Evolutionary conservation across 2,888 invertebrate genomes (phyloP).

Genomic region (Eurytoma californica): DNA sequence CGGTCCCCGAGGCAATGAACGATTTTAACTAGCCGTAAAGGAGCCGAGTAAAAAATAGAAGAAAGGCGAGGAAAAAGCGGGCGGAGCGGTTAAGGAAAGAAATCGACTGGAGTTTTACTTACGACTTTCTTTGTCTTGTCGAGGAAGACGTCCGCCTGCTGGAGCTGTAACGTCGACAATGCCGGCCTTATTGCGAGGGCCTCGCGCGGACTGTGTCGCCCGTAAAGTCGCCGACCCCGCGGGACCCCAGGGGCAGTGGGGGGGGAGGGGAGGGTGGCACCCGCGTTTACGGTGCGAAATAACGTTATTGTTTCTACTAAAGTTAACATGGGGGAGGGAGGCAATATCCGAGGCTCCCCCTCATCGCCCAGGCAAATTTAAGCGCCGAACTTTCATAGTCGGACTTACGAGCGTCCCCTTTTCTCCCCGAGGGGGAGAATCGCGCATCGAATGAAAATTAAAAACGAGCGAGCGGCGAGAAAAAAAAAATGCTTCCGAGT

Average conservation of each 20-base stretch:
- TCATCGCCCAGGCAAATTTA: background rate
- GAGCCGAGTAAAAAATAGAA: background rate
- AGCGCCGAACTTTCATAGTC: background rate
- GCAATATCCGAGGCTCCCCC: background rate
- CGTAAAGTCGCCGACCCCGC: constrained; percentile 10
- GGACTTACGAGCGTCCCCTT: background rate
- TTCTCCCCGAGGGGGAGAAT: background rate
- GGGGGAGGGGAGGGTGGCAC: background rate
- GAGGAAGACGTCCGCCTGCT: constrained; percentile 69
- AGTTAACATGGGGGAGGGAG: constrained; percentile 3
- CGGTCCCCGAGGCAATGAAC: background rate
- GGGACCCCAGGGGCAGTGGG: background rate
- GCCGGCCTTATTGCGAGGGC: constrained; percentile 22
- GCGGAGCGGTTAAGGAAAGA: background rate
- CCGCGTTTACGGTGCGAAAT: constrained; percentile 25
- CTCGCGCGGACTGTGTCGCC: constrained; percentile 11
- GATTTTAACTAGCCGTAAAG: constrained; percentile 2
- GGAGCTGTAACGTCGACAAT: constrained; percentile 64
- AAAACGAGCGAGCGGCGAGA: background rate
- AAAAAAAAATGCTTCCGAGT: background rate
- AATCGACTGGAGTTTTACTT: constrained; percentile 55
- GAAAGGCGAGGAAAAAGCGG: background rate
- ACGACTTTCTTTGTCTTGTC: constrained; percentile 70
- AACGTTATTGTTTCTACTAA: constrained; percentile 38
- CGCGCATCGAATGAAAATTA: background rate